phyloP scores from a whole-genome alignment of 2,797 vertebrate species.

The Anguilla megastoma region DNA sequence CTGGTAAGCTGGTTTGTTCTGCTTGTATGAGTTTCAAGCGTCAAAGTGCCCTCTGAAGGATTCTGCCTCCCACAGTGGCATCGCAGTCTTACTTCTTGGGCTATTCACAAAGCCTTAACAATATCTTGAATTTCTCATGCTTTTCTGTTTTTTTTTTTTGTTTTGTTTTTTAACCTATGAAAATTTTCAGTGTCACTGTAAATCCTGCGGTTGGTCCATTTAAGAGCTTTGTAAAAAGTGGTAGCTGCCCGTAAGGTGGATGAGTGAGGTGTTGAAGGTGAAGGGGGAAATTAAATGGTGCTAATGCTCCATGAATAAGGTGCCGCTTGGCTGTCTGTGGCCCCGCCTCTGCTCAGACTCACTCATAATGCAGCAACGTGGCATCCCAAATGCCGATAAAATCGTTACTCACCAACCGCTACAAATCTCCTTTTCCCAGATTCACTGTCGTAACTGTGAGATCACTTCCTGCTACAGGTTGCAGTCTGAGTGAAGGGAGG shows the following conservation, averaged over 20 bases:
- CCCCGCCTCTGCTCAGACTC: neutral
- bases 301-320: neutral
- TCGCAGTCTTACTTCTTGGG: neutral
- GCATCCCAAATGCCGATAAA: neutral
- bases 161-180: neutral
- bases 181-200: neutral
- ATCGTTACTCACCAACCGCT: neutral
- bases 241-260: neutral
- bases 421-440: neutral
- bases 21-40: neutral
- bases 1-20: neutral
- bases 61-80: neutral
- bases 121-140: neutral
- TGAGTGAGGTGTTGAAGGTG: neutral
- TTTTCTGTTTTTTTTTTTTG: too few species aligned
- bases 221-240: conserved; percentile 7
- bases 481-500: conserved; percentile 7
- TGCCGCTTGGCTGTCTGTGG: neutral
- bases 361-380: neutral
- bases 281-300: neutral
- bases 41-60: neutral
- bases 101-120: neutral
- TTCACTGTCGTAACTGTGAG: neutral
- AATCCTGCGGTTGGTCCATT: neutral
- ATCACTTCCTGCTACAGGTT: neutral